Conservation (phyloP, 2,113 vertebrate genomes). For the Tinamus guttatus region DNA sequence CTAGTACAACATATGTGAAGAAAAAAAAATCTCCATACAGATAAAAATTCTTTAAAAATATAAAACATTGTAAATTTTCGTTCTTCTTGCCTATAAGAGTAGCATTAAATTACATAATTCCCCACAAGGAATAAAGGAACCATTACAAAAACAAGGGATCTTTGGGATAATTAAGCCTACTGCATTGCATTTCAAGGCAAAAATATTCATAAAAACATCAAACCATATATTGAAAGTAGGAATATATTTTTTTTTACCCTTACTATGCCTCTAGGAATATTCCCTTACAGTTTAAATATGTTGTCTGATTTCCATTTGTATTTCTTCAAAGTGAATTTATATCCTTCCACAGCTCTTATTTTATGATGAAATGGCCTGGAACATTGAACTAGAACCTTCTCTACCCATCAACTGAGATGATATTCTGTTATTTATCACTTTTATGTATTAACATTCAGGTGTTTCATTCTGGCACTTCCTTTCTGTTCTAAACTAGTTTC, state of each 20-base stretch:
- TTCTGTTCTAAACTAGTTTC: conserved; percentile 1
- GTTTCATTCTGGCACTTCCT: background rate
- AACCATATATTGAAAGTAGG: background rate
- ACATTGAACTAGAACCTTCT: background rate
- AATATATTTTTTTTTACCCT: background rate
- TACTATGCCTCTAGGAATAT: background rate
- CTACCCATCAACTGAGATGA: background rate
- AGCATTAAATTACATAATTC: background rate
- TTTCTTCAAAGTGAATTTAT: conserved; percentile 5
- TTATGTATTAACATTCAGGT: background rate
- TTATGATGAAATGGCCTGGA: conserved; percentile 1
- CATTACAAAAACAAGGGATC: background rate
- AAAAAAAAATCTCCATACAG: background rate
- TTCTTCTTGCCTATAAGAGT: background rate
- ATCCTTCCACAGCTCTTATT: background rate
- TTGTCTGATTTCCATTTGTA: background rate
- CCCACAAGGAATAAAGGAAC: background rate
- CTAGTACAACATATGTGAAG: background rate
- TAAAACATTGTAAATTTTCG: fast-evolving
- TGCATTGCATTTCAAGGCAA: background rate
- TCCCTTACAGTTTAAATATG: background rate
- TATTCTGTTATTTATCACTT: background rate
- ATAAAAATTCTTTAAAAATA: background rate
- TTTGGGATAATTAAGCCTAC: background rate
- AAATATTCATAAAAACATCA: background rate